Evolutionary conservation across 2,113 vertebrate species (phyloP).

Genomic region (Pseudorasbora parva): DNA sequence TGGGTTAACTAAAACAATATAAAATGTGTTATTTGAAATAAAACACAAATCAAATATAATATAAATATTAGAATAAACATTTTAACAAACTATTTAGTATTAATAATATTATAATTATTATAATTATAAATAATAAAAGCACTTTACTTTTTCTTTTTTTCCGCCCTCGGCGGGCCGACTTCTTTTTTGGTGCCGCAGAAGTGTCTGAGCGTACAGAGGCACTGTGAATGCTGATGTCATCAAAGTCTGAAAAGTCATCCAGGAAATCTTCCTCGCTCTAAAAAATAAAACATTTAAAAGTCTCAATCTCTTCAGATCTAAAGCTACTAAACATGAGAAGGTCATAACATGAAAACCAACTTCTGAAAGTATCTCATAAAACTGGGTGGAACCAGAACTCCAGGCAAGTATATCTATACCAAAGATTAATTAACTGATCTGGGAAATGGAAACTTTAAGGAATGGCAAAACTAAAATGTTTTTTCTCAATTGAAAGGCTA

Average conservation of each 20-base stretch:
- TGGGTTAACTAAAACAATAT: too few species aligned
- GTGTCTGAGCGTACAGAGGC: slow-evolving; percentile 90
- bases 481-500: background rate
- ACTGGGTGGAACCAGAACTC: slow-evolving; percentile 8
- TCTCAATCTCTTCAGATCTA: too few species aligned
- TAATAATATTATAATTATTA: background rate
- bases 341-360: slow-evolving; percentile 2
- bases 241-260: slow-evolving; percentile 91
- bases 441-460: background rate
- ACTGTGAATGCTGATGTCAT: slow-evolving; percentile 96
- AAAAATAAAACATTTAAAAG: background rate
- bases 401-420: background rate
- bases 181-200: slow-evolving; percentile 86
- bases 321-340: background rate
- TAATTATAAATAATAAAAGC: background rate
- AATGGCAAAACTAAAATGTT: too few species aligned
- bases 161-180: slow-evolving; percentile 79
- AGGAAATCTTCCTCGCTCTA: slow-evolving; percentile 96
- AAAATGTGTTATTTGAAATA: too few species aligned
- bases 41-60: too few species aligned
- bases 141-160: slow-evolving; percentile 92
- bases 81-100: too few species aligned
- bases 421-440: slow-evolving; percentile 5
- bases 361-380: background rate
- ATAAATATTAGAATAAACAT: too few species aligned